phyloP scores from a whole-genome alignment of 2,797 vertebrate species.

The Spondyliosoma cantharus region DNA sequence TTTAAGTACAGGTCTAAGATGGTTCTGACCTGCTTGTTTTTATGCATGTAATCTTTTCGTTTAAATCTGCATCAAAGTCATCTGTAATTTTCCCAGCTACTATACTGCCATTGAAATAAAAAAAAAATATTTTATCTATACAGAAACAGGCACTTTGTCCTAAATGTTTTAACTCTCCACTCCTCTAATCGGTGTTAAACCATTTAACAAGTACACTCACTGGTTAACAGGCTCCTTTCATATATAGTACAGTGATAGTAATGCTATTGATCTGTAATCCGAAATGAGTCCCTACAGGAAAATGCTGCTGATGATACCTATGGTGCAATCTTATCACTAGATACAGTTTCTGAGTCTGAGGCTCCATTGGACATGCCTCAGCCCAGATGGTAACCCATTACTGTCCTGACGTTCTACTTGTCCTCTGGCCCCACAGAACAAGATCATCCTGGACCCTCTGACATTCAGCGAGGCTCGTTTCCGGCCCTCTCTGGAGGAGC shows the following conservation, averaged over 20 bases:
- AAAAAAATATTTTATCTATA: neutral
- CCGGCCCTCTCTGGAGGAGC: slow-evolving; percentile 96
- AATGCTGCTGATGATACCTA: slow-evolving; percentile 8
- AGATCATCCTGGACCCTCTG: slow-evolving; percentile 97
- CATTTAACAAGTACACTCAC: neutral
- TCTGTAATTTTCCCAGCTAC: neutral
- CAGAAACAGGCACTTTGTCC: neutral
- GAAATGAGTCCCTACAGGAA: slow-evolving; percentile 7
- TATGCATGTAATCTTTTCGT: neutral
- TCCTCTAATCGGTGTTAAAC: neutral
- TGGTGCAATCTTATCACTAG: slow-evolving; percentile 9
- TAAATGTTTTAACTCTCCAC: neutral
- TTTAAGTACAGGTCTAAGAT: neutral
- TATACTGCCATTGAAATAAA: neutral
- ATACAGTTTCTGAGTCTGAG: slow-evolving; percentile 4
- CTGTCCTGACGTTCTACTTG: slow-evolving; percentile 43
- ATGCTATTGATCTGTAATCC: slow-evolving; percentile 12
- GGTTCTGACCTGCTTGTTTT: neutral
- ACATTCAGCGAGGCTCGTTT: slow-evolving; percentile 98
- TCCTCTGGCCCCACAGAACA: slow-evolving; percentile 75
- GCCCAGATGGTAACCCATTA: neutral
- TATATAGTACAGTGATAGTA: slow-evolving; percentile 1
- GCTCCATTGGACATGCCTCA: slow-evolving; percentile 1
- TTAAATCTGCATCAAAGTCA: neutral
- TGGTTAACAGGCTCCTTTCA: slow-evolving; percentile 9